Base-by-base conservation (phyloP, 37 sponge, comb jelly and placozoan species). In the Hormiphora californensis region DNA sequence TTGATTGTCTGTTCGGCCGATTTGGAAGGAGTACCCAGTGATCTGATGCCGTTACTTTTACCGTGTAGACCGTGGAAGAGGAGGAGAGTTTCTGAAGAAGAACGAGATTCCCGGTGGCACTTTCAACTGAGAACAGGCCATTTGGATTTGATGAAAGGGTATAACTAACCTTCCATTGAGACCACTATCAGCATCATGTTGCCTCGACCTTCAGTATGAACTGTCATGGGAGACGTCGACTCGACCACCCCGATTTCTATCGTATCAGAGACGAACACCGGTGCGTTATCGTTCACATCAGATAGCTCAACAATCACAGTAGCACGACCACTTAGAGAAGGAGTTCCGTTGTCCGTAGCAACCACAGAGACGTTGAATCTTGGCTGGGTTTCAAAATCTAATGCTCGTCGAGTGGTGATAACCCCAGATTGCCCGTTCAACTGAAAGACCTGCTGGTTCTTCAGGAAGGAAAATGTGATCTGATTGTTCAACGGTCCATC, bases 201-300 rank as follows among this genome's bases (percentile, higher is more conserved):
- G 81, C 81, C 32, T 73, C 46, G 5, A 73, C 25, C 43, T 28
- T 73, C 25, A 43, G 8, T 43, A 73, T 73, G n/a, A 73, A 73
- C 22, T 4, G 81, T 73, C 0, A 23, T 25, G 1, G 81, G 81
- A 7, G 21, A 4, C 4, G 81, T 73, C 2, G 81, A 73, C 38
- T 73, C 81, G 3, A 73, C 81, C 15, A 73, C 81, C 40, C 81
- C 81, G 5, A 73, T 39, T 39, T 73, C 36, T 40, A 73, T 23
- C n/a, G 23, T 4, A 19, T 41, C 35, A 15, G 36, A 43, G 40
- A 4, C 81, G 25, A 73, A 73, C 9, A 15, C 28, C 23, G 81
- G 81, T 36, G 3, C 81, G 43, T 73, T 73, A 19, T 73, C 81
- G 43, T 73, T 73, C 0, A 73, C 81, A 73, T 73, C 81, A 41